These are phyloP conservation scores for Trissoscelio sp. DNA, from an alignment of 2,888 invertebrate species.

Conservation along the genomic window DNA sequence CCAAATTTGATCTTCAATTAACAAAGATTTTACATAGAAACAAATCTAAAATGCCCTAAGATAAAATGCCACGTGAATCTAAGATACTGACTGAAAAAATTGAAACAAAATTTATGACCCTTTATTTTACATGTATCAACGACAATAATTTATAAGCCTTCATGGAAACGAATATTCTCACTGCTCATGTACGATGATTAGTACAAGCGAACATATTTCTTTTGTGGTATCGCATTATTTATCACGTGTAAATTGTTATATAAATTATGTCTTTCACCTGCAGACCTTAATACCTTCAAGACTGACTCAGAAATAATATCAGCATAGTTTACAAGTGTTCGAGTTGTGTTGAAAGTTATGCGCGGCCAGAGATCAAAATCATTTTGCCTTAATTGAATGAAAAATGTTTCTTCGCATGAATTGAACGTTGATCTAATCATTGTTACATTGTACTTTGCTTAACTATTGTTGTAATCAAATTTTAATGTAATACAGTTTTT, in stretches of 20 bases:
- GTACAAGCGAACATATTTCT: slow-evolving; percentile 17
- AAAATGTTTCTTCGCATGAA: slow-evolving; percentile 37
- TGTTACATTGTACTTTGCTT: neutral
- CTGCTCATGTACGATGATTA: slow-evolving; percentile 22
- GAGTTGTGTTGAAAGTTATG: slow-evolving; percentile 26
- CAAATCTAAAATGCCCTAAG: too few relatives aligned
- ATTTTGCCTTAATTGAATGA: slow-evolving; percentile 53
- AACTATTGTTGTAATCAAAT: neutral
- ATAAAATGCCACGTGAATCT: too few relatives aligned
- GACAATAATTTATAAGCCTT: slow-evolving; percentile 13
- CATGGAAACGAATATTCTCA: slow-evolving; percentile 16
- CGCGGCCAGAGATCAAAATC: slow-evolving; percentile 33
- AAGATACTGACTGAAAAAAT: neutral
- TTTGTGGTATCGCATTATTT: slow-evolving; percentile 36
- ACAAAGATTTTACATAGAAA: neutral
- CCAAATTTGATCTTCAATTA: slow-evolving; percentile 22
- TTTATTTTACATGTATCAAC: slow-evolving; percentile 10
- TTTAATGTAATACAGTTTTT: too few relatives aligned
- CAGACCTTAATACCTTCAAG: slow-evolving; percentile 21
- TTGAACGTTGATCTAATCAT: slow-evolving; percentile 34
- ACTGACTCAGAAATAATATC: slow-evolving; percentile 49
- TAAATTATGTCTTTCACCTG: slow-evolving; percentile 60
- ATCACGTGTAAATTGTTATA: slow-evolving; percentile 43
- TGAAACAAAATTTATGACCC: neutral
- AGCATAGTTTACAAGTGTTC: slow-evolving; percentile 44